These are phyloP conservation scores for Australoheros facetus DNA, from an alignment of 2,797 vertebrate genomes.

Conservation along the genomic window DNA sequence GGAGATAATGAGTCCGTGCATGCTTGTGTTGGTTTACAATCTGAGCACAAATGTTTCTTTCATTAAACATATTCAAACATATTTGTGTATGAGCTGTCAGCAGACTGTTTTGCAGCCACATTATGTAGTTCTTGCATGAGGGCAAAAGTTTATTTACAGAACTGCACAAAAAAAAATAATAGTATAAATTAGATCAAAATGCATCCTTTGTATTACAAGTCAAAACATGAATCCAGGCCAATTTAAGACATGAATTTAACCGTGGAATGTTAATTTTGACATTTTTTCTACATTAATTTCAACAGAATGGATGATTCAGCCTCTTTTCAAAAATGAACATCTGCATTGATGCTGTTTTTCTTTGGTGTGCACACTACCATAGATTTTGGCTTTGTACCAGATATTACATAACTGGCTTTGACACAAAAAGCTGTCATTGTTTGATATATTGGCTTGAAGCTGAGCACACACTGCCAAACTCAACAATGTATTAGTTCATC, in stretches of 20 bases:
- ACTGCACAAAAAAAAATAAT: not conserved
- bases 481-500: not conserved
- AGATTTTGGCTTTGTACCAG: not conserved
- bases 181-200: not conserved
- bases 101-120: rapidly evolving
- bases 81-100: not conserved
- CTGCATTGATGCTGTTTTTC: not conserved
- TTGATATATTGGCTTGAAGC: not conserved
- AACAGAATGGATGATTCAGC: too few species aligned
- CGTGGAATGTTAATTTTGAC: not conserved
- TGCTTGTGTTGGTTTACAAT: not conserved
- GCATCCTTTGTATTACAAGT: not conserved
- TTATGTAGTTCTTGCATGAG: not conserved
- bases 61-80: not conserved
- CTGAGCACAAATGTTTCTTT: not conserved
- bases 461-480: not conserved
- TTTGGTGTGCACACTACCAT: not conserved
- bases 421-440: not conserved
- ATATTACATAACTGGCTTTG: not conserved
- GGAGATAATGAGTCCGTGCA: not conserved
- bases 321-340: not conserved
- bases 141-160: not conserved
- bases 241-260: not conserved
- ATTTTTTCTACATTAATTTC: rapidly evolving
- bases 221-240: not conserved